Conservation (phyloP, 2,888 invertebrate species). For the Oligia fasciuncula region DNA sequence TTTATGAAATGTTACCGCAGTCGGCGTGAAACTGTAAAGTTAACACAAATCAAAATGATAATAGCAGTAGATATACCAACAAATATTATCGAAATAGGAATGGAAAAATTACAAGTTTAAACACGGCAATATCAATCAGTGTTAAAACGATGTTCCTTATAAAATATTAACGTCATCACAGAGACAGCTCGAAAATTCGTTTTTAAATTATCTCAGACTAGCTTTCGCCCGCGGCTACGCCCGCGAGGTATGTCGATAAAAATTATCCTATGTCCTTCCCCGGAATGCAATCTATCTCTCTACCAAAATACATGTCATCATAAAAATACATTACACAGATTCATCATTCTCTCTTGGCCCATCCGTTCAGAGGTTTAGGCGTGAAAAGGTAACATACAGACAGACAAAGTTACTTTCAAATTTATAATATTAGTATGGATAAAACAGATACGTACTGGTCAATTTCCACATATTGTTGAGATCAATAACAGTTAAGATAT, state of each 20-base stretch:
- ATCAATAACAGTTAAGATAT: conserved; percentile 45
- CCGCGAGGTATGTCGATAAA: no score
- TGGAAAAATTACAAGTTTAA: not conserved
- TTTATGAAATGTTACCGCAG: conserved; percentile 25
- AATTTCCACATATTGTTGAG: conserved; percentile 16
- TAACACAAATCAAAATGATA: not conserved
- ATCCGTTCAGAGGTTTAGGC: no score
- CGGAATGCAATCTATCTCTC: no score
- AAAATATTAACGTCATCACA: not conserved
- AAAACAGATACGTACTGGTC: not conserved
- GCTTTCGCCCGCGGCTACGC: no score
- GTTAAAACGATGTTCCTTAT: not conserved
- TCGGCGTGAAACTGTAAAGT: not conserved
- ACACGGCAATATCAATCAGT: not conserved
- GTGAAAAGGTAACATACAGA: no score
- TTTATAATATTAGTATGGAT: not conserved
- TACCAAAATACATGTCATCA: no score
- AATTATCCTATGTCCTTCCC: no score
- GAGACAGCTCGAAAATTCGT: not conserved
- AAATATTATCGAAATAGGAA: conserved; percentile 7
- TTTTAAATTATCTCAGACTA: conserved; percentile 7
- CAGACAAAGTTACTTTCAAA: no score
- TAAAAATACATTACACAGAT: no score
- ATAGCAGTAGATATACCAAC: not conserved
- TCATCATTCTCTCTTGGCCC: no score